Base-by-base conservation (phyloP, 2,797 vertebrate genomes). In the Lates japonicus region DNA sequence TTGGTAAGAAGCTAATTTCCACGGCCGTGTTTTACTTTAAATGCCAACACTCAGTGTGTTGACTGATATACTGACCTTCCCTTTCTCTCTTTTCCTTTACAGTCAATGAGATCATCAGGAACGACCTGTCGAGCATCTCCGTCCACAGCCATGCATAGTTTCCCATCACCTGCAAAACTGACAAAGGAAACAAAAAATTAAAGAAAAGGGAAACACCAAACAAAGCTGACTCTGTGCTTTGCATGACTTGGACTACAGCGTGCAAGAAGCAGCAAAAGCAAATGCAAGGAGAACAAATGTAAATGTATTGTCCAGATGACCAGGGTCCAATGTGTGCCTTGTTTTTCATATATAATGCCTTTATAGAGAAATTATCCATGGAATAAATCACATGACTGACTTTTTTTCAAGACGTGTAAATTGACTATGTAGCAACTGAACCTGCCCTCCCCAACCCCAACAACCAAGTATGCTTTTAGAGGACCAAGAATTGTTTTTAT, bases 91-190 rank as follows among this genome's bases (percentile, higher is more conserved):
- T 88, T 85, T 90, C 84, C 86, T 92, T 93, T 92, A 48, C 97
- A 99, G 98, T 99, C 93, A 99, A 99, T 52, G 98, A 99, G 94
- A 97, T 99, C 81, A 99, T 99, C 93, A 95, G 96, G 87, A 99
- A 99, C 29, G 98, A 99, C 93, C 97, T 99, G 86, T 99, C 97
- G 61, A 96, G 95, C 95, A 96, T 97, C 92, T 96, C 92, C 41
- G 95, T 96, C 86, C 96, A 96, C 87, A 96, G 94, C 89, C 94
- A 97, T 5, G 95, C 97, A 0, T 98, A 98, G 95, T 81, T 83
- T 78, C 80, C 86, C 5, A 1, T 52, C 25, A 4, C 10, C 29
- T 2, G 13, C 29, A 9, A 1, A 70, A 70, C 39, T 5, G 70
- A 67, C 48, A 37, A 55, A 52, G 67, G 58, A 70, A 49, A 6